Base-by-base conservation (phyloP, 2,797 vertebrate species). In the Discoglossus pictus region DNA sequence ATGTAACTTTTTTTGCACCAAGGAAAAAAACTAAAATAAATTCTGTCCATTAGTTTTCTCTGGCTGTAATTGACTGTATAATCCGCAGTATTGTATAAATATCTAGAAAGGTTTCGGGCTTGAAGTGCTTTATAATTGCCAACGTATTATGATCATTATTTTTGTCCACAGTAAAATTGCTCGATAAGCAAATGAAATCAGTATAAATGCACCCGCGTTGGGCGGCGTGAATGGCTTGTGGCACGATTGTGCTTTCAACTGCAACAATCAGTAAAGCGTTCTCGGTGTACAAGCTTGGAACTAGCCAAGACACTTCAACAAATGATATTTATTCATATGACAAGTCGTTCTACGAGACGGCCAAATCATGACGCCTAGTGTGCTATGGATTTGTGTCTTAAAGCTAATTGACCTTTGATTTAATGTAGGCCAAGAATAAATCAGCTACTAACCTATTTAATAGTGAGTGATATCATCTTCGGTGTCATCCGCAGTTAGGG, bases 261-360 rank as follows among this genome's bases (percentile, higher is more conserved):
- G 52, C 59, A 71, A 31, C 27, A 31, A 64, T 63, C 46, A 63
- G 60, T 47, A 58, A 64, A 58, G 52, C 58, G 64, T 63, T 64
- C 44, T 64, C 46, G 50, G 43, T 51, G 47, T 27, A 63, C 42
- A 56, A 55, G 17, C 42, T 56, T 25, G 18, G 43, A 70, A 70
- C 61, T 47, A 42, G 63, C 59, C 51, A 48, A 48, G 67, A 54
- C 50, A 54, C 59, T 54, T 56, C 31, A 50, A 53, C 56, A 52
- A 50, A 70, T 56, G 17, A 52, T 11, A 63, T 63, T 62, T 50
- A 58, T 67, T 67, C 63, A 21, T 63, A 62, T 38, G 43, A 53
- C 43, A 31, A 54, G 42, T 25, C 16, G 47, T 18, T 38, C 15
- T 50, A 2, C 39, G 42, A 34, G 34, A 39, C 52, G 42, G 52